phyloP scores from a whole-genome alignment of 2,113 vertebrate species.

The Odocoileus virginianus region DNA sequence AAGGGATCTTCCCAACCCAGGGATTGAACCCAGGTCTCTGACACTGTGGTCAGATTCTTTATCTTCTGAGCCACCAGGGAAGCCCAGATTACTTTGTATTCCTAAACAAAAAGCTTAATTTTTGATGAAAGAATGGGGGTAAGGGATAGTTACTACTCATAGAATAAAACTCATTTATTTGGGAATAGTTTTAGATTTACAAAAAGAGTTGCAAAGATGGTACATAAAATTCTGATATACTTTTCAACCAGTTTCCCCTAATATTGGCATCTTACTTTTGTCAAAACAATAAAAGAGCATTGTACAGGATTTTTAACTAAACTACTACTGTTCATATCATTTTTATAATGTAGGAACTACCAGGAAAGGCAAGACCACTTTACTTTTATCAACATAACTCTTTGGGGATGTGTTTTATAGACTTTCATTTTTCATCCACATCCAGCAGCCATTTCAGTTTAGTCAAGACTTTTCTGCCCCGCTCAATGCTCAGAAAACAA shows the following conservation, averaged over 20 bases:
- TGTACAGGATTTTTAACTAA: not conserved
- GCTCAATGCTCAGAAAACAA: not conserved
- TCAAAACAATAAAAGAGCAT: not conserved
- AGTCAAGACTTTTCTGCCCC: not conserved
- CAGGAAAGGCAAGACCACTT: not conserved
- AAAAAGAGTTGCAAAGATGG: not conserved
- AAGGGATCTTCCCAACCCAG: accelerated
- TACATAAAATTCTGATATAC: not conserved
- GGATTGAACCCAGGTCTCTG: not conserved
- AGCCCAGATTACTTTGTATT: not conserved
- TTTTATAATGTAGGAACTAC: not conserved
- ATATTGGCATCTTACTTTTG: not conserved
- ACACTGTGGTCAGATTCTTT: not conserved
- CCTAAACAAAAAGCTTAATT: not conserved
- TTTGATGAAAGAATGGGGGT: not conserved
- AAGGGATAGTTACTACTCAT: not conserved
- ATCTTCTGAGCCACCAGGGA: not conserved
- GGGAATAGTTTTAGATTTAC: not conserved
- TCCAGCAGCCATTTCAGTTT: not conserved
- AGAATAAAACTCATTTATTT: not conserved
- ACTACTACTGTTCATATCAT: not conserved
- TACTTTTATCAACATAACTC: not conserved
- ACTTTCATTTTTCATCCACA: not conserved
- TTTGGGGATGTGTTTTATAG: not conserved
- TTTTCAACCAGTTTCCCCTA: not conserved